Conservation (phyloP, 2,113 vertebrate genomes). For the Oryzias javanicus region DNA sequence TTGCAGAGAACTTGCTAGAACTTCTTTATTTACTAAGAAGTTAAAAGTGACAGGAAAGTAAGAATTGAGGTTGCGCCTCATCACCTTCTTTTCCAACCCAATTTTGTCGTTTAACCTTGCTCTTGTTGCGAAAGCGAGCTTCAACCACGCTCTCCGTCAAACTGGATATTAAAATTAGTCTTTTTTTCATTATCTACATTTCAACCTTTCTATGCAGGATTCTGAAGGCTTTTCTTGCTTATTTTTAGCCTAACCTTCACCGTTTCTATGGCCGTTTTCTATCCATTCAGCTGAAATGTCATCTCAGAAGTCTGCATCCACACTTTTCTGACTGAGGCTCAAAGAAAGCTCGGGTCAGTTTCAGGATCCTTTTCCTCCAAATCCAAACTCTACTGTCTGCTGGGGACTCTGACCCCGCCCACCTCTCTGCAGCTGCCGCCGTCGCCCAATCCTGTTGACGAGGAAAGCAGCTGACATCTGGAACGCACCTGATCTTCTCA, state of each 20-base stretch:
- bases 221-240: conserved; percentile 19
- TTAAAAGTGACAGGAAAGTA: not conserved
- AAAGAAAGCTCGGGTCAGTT: not conserved
- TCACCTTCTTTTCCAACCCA: too few relatives aligned
- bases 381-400: not conserved
- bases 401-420: conserved; percentile 14
- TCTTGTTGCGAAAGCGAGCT: too few relatives aligned
- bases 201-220: conserved; percentile 2
- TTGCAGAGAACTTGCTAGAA: conserved; percentile 13
- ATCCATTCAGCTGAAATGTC: conserved; percentile 67
- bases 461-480: conserved; percentile 4
- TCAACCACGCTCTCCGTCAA: too few relatives aligned
- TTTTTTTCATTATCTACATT: not conserved
- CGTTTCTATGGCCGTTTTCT: conserved; percentile 51
- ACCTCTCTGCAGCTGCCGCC: conserved; percentile 17
- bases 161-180: not conserved
- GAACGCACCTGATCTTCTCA: conserved; percentile 1
- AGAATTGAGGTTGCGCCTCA: too few relatives aligned
- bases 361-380: too few relatives aligned
- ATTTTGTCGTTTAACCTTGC: too few relatives aligned
- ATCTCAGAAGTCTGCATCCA: conserved; percentile 27
- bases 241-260: conserved; percentile 65
- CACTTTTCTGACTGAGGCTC: conserved; percentile 6
- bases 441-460: conserved; percentile 20
- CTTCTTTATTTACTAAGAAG: conserved; percentile 20